Conservation (phyloP, 2,113 vertebrate species). For the Phainopepla nitens region DNA sequence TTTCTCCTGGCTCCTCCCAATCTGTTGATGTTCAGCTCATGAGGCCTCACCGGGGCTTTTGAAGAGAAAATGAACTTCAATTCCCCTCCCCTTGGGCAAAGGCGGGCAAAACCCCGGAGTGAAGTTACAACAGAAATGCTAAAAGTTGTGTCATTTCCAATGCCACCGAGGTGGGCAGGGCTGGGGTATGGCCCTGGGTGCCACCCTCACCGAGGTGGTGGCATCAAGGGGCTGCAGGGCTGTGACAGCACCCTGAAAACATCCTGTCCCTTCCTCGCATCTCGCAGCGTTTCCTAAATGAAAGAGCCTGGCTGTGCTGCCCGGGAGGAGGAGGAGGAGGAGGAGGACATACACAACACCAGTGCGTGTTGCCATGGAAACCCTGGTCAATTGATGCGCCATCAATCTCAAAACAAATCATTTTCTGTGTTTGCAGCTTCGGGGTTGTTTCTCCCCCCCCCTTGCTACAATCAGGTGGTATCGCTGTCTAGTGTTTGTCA, state of each 20-base stretch:
- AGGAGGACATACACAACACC: neutral
- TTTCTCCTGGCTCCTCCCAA: neutral
- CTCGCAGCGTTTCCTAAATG: conserved; percentile 9
- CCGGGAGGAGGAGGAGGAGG: conserved; percentile 27
- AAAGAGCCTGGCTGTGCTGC: conserved; percentile 6
- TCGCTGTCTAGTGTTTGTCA: conserved; percentile 16
- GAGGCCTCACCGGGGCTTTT: neutral
- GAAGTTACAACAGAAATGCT: neutral
- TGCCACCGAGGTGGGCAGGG: neutral
- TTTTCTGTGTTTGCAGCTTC: conserved; percentile 10
- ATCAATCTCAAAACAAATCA: conserved; percentile 37
- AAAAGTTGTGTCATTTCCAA: accelerated
- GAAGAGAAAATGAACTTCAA: neutral
- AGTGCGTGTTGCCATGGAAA: conserved; percentile 44
- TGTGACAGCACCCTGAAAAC: neutral
- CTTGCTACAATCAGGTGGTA: neutral
- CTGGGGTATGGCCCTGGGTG: neutral
- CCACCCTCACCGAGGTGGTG: neutral
- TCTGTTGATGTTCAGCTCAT: neutral
- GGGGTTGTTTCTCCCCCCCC: neutral
- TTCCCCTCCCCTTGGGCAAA: neutral
- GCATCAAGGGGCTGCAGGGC: neutral
- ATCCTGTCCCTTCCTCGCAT: neutral
- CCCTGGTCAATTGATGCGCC: conserved; percentile 24
- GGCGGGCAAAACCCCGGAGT: neutral